These are phyloP conservation scores for Acarapis woodi DNA, from an alignment of 1,140 invertebrate species.

Conservation along the genomic window DNA sequence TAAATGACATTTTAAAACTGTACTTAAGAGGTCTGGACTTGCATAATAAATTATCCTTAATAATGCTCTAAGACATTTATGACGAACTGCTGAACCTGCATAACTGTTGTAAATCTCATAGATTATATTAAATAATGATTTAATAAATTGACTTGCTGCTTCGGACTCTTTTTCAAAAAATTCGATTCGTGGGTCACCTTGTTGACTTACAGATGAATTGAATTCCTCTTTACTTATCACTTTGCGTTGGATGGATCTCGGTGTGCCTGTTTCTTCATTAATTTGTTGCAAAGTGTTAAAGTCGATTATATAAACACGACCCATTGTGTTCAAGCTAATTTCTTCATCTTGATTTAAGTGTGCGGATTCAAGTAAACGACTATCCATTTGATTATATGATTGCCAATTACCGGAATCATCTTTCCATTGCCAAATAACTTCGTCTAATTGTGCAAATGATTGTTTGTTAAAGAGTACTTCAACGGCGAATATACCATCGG, in stretches of 20 bases:
- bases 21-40: conserved; percentile 21
- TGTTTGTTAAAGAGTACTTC: conserved; percentile 52
- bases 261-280: conserved; percentile 83
- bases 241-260: conserved; percentile 51
- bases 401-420: conserved; percentile 48
- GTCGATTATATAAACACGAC: conserved; percentile 76
- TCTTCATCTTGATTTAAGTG: conserved; percentile 79
- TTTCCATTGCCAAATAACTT: conserved; percentile 79
- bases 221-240: no score
- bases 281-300: conserved; percentile 93
- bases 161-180: conserved; percentile 32
- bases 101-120: conserved; percentile 93
- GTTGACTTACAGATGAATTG: background rate
- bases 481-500: conserved; percentile 73
- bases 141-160: conserved; percentile 43
- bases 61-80: conserved; percentile 79
- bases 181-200: conserved; percentile 30
- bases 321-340: conserved; percentile 60
- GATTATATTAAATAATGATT: conserved; percentile 52
- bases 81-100: conserved; percentile 80
- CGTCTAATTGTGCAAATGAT: conserved; percentile 20
- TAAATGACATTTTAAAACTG: conserved; percentile 65
- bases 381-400: conserved; percentile 37
- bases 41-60: conserved; percentile 85
- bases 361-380: conserved; percentile 55